These are phyloP conservation scores for Sinocyclocheilus anophthalmus DNA, from an alignment of 2,113 vertebrate genomes.

Conservation along the genomic window DNA sequence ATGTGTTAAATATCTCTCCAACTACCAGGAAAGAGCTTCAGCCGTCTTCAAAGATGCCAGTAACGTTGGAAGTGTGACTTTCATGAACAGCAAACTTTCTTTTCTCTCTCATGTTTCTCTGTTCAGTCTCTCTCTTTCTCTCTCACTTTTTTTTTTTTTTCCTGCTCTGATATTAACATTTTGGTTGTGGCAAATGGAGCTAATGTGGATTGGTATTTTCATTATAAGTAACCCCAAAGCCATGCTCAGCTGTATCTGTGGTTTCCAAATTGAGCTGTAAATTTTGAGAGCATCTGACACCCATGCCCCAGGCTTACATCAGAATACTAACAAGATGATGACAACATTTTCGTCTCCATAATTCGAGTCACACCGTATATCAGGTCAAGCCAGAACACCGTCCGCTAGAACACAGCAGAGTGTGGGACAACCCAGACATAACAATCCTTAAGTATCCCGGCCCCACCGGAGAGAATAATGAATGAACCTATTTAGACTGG, in stretches of 20 bases:
- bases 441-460: conserved; percentile 70
- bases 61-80: not conserved
- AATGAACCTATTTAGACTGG: conserved; percentile 77
- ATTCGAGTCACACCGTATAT: conserved; percentile 50
- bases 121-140: conserved; percentile 61
- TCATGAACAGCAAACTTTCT: conserved; percentile 16
- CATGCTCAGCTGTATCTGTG: conserved; percentile 82
- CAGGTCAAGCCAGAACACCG: conserved; percentile 54
- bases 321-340: conserved; percentile 76
- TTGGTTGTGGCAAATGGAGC: conserved; percentile 84
- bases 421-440: conserved; percentile 59
- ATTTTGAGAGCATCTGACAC: conserved; percentile 83
- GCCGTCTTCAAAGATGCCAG: not conserved
- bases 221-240: conserved; percentile 90
- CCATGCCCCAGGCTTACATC: conserved; percentile 79
- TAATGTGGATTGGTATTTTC: conserved; percentile 91
- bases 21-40: not conserved
- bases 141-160: conserved; percentile 73
- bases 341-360: conserved; percentile 71
- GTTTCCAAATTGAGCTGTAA: conserved; percentile 91
- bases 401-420: conserved; percentile 63
- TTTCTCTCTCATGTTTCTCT: conserved; percentile 67
- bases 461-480: conserved; percentile 65
- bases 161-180: conserved; percentile 82
- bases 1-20: not conserved